These are phyloP conservation scores for Apodemia zela DNA, from an alignment of 2,888 invertebrate species.

Conservation along the genomic window DNA sequence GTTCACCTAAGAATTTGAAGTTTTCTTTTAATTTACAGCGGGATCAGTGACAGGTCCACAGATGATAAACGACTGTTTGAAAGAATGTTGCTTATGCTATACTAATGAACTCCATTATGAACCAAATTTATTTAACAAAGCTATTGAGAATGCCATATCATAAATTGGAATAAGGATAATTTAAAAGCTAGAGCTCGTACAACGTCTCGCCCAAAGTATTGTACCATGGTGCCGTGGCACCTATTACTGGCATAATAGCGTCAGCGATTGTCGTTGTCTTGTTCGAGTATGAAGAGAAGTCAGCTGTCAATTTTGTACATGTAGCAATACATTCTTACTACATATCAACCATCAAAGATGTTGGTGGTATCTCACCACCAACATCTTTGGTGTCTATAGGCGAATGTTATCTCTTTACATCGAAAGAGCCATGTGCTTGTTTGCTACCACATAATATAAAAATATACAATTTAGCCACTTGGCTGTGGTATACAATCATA, in stretches of 20 bases:
- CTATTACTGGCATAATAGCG: not conserved
- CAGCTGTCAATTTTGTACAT: not conserved
- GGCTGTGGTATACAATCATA: too few species aligned
- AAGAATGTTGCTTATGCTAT: slow-evolving; percentile 5
- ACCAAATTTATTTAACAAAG: not conserved
- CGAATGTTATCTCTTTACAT: not conserved
- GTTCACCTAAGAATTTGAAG: slow-evolving; percentile 12
- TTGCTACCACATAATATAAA: not conserved
- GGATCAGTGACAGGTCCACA: not conserved
- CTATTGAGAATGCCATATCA: not conserved
- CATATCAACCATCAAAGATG: too few species aligned
- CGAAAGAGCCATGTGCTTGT: not conserved
- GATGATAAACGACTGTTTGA: slow-evolving; percentile 1
- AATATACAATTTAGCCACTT: not conserved
- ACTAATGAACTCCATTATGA: not conserved
- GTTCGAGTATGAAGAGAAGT: not conserved
- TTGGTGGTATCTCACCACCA: not conserved
- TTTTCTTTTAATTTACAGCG: slow-evolving; percentile 5
- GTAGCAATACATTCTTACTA: too few species aligned
- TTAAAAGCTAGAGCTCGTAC: too few species aligned
- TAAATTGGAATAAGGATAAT: too few species aligned
- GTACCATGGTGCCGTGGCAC: too few species aligned
- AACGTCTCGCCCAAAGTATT: not conserved
- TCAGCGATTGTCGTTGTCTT: not conserved
- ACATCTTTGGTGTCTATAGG: not conserved